Conservation (phyloP, 2,113 vertebrate species). For the Channa argus region DNA sequence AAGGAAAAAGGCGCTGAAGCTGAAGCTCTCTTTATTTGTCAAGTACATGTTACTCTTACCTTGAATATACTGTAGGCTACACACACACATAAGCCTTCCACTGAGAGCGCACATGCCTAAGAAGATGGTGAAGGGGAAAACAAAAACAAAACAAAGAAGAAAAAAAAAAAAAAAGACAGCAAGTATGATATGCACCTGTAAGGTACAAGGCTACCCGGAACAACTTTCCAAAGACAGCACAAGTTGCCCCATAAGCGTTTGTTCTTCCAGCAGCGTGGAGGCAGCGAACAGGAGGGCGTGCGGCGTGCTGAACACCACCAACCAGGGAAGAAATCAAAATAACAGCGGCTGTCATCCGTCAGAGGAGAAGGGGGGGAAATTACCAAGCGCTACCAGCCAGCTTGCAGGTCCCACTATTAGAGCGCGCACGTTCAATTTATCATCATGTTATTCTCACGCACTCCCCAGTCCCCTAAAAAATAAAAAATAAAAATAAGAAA, state of each 20-base stretch:
- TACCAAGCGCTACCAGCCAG: conserved; percentile 28
- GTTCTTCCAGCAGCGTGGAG: conserved; percentile 51
- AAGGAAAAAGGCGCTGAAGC: not conserved
- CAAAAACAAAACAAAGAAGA: too few relatives aligned
- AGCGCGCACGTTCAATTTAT: conserved; percentile 25
- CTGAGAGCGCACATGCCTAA: not conserved
- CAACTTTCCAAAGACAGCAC: conserved; percentile 63
- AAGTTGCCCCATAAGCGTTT: conserved; percentile 60
- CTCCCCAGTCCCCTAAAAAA: not conserved
- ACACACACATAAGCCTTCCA: conserved; percentile 2
- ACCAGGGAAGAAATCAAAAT: conserved; percentile 39
- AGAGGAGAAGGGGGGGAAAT: conserved; percentile 19
- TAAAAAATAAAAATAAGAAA: conserved; percentile 4
- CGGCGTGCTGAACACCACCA: conserved; percentile 11
- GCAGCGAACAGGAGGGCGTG: conserved; percentile 23
- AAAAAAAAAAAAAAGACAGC: not conserved
- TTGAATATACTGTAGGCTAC: conserved; percentile 14
- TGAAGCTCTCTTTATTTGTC: conserved; percentile 12
- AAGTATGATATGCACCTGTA: conserved; percentile 46
- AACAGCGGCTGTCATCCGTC: conserved; percentile 44
- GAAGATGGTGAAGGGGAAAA: not conserved
- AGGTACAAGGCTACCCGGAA: conserved; percentile 24
- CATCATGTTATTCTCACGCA: conserved; percentile 35
- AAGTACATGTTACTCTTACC: conserved; percentile 29
- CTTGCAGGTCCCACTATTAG: conserved; percentile 48